Percentiles rank a stretch among this genome's conserved stretches.
phyloP scores from a whole-genome alignment of 2,797 vertebrate genomes.

The Pogonophryne albipinna region DNA sequence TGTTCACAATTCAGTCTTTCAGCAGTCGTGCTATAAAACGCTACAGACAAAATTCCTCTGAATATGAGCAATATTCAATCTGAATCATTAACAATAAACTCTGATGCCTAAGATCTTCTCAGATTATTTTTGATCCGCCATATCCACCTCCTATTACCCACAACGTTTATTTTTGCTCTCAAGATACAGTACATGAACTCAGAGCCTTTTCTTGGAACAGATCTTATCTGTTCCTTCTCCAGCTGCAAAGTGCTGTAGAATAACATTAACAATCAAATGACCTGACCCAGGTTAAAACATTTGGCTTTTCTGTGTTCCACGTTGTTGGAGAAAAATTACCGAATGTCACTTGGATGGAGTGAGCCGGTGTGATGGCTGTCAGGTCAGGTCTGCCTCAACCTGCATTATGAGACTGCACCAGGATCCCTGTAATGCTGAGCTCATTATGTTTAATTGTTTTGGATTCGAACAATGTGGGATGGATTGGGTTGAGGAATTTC shows the following conservation, averaged over 20 bases:
- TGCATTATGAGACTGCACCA: constrained; percentile 15
- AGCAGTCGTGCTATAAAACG: no score
- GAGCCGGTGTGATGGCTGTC: constrained; percentile 38
- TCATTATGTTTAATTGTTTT: constrained; percentile 61
- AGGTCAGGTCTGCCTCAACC: constrained; percentile 38
- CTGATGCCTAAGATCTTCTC: neutral
- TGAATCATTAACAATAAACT: neutral
- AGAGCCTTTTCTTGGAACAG: constrained; percentile 6
- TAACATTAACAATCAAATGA: constrained; percentile 25
- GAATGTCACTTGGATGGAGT: neutral
- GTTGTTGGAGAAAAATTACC: constrained; percentile 2
- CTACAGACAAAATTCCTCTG: no score
- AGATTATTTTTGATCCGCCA: neutral
- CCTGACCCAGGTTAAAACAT: constrained; percentile 5
- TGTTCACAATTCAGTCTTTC: no score
- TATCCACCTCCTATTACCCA: neutral
- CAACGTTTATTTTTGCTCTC: constrained; percentile 7
- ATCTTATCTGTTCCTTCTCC: constrained; percentile 24
- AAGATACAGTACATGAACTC: neutral
- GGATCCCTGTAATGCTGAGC: constrained; percentile 49
- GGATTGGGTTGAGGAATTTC: constrained; percentile 48
- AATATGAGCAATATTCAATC: no score
- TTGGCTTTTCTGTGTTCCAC: constrained; percentile 1
- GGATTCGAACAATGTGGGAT: constrained; percentile 53
- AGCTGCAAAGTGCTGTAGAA: neutral